Percentiles rank a stretch among this genome's conserved stretches.
Conservation (phyloP, 2,113 vertebrate genomes). For the Rhodinocichla rosea region DNA sequence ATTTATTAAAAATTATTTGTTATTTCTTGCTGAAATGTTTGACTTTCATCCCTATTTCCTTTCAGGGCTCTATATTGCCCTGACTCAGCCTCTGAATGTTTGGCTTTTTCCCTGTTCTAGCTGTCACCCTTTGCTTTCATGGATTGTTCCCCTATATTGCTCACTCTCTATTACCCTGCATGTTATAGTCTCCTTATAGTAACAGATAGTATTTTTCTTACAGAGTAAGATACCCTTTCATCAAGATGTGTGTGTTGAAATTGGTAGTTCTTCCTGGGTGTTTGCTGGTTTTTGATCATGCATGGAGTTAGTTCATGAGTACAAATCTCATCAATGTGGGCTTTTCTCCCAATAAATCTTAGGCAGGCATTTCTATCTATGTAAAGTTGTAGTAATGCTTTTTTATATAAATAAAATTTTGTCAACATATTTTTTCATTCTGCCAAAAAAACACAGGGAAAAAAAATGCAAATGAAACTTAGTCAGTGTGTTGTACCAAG, state of each 20-base stretch:
- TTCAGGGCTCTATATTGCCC: background rate
- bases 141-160: background rate
- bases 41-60: background rate
- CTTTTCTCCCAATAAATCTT: background rate
- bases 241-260: background rate
- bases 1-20: background rate
- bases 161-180: background rate
- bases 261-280: background rate
- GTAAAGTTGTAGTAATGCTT: background rate
- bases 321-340: background rate
- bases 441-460: background rate
- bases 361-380: background rate
- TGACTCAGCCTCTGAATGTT: background rate
- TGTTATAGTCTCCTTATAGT: background rate
- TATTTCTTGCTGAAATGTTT: background rate
- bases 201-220: background rate
- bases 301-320: background rate
- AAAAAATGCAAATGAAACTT: background rate
- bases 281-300: background rate
- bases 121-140: background rate
- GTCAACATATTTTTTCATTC: background rate
- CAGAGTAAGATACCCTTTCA: background rate
- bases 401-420: background rate
- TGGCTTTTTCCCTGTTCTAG: background rate
- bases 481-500: background rate